These are phyloP conservation scores for Cotesia chilonis DNA, from an alignment of 1,140 invertebrate species.

Conservation along the genomic window DNA sequence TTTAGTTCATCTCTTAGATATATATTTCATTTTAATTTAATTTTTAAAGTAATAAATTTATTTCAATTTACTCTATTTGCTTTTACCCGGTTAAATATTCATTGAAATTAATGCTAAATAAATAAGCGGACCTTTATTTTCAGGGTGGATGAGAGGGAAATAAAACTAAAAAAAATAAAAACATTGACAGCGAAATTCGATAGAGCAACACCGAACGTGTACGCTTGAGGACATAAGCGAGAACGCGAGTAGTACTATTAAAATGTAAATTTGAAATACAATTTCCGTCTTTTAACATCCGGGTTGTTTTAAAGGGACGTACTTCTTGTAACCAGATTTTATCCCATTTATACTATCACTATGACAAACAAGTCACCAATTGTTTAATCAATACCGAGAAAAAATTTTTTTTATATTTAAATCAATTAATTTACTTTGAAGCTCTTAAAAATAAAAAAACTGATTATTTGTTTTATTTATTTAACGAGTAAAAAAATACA, in stretches of 20 bases:
- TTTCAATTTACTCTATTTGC: too few relatives aligned
- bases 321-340: constrained; percentile 6
- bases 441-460: background rate
- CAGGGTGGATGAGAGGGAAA: too few relatives aligned
- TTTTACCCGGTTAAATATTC: too few relatives aligned
- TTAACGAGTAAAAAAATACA: background rate
- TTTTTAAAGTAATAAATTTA: too few relatives aligned
- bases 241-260: constrained; percentile 5
- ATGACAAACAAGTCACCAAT: background rate
- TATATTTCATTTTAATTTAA: too few relatives aligned
- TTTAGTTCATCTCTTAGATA: too few relatives aligned
- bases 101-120: too few relatives aligned
- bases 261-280: constrained; percentile 12
- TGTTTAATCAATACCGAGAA: background rate
- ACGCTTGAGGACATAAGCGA: background rate
- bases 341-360: background rate
- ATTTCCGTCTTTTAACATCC: constrained; percentile 11
- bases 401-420: background rate
- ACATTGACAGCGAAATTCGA: constrained; percentile 1
- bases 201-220: constrained; percentile 1
- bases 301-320: constrained; percentile 2
- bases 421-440: constrained; percentile 5
- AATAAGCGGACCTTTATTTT: too few relatives aligned
- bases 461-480: background rate
- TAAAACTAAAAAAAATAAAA: background rate